phyloP scores from a whole-genome alignment of 2,797 vertebrate genomes.

The Pteronotus mesoamericanus region DNA sequence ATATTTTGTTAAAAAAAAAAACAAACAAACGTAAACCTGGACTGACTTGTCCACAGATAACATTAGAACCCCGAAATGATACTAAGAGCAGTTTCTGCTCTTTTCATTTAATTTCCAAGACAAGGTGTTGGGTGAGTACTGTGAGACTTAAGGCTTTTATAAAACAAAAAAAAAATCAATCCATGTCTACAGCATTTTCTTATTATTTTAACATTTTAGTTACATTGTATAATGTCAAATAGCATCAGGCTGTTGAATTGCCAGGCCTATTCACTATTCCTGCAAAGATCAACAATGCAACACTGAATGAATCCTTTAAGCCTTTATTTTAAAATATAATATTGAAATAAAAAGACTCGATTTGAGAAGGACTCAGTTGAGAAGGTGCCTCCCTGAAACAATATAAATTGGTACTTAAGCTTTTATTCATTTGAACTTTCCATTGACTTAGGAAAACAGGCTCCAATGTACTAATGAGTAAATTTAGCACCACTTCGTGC shows the following conservation, averaged over 20 bases:
- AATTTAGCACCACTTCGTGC: not conserved
- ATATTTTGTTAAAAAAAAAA: not conserved
- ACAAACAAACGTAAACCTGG: not conserved
- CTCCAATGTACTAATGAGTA: not conserved
- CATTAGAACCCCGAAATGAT: not conserved
- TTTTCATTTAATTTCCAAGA: not conserved
- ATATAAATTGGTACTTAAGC: not conserved
- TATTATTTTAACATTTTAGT: not conserved
- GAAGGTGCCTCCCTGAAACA: not conserved
- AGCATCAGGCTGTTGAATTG: not conserved
- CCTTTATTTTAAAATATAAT: not conserved
- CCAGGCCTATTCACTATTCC: not conserved
- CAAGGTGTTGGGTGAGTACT: not conserved
- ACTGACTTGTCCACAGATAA: not conserved
- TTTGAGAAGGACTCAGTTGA: not conserved
- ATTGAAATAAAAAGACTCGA: not conserved
- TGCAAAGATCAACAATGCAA: not conserved
- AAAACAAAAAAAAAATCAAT: not conserved
- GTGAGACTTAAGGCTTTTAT: not conserved
- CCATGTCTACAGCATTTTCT: not conserved
- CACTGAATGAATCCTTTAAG: not conserved
- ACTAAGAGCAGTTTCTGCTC: not conserved
- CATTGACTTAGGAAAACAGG: not conserved
- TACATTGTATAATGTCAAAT: not conserved
- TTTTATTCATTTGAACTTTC: not conserved